Evolutionary conservation across 2,797 vertebrate genomes (phyloP), one percentile per base, ranked within the genome.

Genomic region (Saxicola maurus): DNA sequence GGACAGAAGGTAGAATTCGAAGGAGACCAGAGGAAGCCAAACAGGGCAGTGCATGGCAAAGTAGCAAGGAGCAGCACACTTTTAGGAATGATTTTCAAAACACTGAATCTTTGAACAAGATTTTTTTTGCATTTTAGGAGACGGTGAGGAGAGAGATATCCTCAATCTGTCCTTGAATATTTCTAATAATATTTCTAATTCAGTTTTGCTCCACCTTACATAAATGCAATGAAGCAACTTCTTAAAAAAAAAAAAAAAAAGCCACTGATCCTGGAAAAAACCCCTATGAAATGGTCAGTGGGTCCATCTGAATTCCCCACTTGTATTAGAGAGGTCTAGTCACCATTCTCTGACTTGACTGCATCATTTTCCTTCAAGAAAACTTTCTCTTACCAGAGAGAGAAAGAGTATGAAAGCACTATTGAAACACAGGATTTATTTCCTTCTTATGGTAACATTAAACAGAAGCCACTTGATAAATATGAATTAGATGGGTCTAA

Each of bases 61-160:
- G 8, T 48, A 48, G 10, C 43, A 42, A 56, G 23, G 45, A 30
- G 2, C 5, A 62, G 13, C 9, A 43, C 19, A 28, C 8, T 46
- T 77, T 40, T 43, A 64, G 1, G 13, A 31, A 23, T 28, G 28
- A 9, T 62, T 91, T 78, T 64, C 35, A 89, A 82, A 87, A 56
- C 38, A 19, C n/a, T 53, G 18, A 30, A 56, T 23, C 4, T 40
- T 55, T 56, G 28, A 90, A 65, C 3, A 77, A 61, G 9, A 28
- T 48, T 73, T 7, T 69, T 59, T 7, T 69, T 59, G 10, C 33
- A 3, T 62, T 56, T 64, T 7, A 13, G 8, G 17, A 17, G 6
- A 2, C 1, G 9, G 9, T 13, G 16, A 12, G 13, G 10, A 25
- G 6, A 49, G 6, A 5, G 6, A 3, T 28, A 25, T 19, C 16